phyloP scores from a whole-genome alignment of 2,113 vertebrate species.

The Peromyscus maniculatus region DNA sequence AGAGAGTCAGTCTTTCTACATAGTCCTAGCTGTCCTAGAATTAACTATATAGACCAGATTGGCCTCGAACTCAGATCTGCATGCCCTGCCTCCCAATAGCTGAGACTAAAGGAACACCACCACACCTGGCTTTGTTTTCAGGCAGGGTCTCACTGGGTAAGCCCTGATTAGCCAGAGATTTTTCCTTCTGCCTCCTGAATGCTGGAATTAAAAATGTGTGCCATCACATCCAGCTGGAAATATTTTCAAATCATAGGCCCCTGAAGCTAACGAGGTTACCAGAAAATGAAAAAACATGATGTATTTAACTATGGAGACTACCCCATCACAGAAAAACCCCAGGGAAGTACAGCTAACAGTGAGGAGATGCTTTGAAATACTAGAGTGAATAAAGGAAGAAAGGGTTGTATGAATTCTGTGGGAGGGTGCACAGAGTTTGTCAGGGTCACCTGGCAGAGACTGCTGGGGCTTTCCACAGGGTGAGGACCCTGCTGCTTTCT shows the following conservation, averaged over 20 bases:
- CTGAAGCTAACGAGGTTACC: not conserved
- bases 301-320: not conserved
- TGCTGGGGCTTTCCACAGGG: fast-evolving
- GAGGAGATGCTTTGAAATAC: not conserved
- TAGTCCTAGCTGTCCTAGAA: too few relatives aligned
- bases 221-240: not conserved
- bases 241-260: not conserved
- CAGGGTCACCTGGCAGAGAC: not conserved
- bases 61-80: not conserved
- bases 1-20: fast-evolving
- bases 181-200: not conserved
- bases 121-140: not conserved
- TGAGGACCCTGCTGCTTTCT: not conserved
- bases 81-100: not conserved
- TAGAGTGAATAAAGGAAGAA: not conserved
- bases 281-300: not conserved
- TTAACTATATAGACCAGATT: not conserved
- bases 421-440: not conserved
- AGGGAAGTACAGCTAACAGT: not conserved
- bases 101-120: not conserved
- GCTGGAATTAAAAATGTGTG: not conserved
- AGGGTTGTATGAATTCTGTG: not conserved
- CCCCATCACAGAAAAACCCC: not conserved
- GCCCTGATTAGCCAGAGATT: not conserved
- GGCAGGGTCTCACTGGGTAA: not conserved